Evolutionary conservation across 2,113 vertebrate species (phyloP), one percentile per base, ranked within the genome.

Genomic region (Oryctolagus cuniculus): DNA sequence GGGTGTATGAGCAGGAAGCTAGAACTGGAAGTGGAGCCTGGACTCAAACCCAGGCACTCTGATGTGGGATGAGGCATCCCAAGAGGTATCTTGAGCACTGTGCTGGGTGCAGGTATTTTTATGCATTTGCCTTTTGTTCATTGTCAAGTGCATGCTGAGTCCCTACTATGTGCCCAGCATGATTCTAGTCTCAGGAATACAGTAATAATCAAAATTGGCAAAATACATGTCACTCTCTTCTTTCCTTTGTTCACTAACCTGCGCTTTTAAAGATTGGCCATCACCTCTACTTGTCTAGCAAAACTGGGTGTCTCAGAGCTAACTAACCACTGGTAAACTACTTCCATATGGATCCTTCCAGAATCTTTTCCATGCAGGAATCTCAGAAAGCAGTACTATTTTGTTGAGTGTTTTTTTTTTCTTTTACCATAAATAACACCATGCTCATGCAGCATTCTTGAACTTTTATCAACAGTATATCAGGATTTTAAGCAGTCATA

Each of bases 401-500:
- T 19, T 87, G 8, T 53, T 63, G 51, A 64, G 4, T 58, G 24
- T 17, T 58, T 31, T 38, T 31, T 63, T 29, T 66, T 36, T 38
- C 36, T 63, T 29, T 67, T 66, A 10, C 49, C 15, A 6, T 34
- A 44, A 88, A 49, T 78, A 31, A 72, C 15, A 34, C 16, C 22
- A 31, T 63, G 25, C 6, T 85, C 5, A 24, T 17, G 80, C 81
- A 69, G 80, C 74, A 84, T 78, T 96, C 34, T 74, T 95, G 58
- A 5, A 38, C 55, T 96, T 66, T 29, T 21, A 49, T 83, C 55
- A 31, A 25, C 49, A 83, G 61, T 80, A 51, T 78, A 13, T 78
- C 61, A 77, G 53, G 82, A 36, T 66, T 31, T 25, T 93, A 83
- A 72, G 72, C 22, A 66, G 64, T 38, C n/a, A 31, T 3, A n/a